Evolutionary conservation across 2,113 vertebrate genomes (phyloP), one percentile per base, ranked within the genome.

Genomic region (Toxotes jaculatrix): DNA sequence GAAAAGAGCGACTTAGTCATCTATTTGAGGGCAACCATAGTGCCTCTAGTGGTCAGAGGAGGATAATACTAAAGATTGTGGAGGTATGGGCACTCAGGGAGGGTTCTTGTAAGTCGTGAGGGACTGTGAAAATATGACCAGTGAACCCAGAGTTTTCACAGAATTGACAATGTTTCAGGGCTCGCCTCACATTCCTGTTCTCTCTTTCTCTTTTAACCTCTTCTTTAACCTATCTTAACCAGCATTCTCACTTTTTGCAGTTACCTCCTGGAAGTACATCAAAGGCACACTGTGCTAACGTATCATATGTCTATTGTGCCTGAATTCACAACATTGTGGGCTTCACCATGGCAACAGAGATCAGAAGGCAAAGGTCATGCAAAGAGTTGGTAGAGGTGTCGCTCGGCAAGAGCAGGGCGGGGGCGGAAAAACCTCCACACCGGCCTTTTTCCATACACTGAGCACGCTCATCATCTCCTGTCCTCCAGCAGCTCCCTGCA

Each of bases 291-390:
- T 7, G 67, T 4, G 67, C 40, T 32, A 55, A 34, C 51, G 65
- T 66, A 80, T 73, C 64, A 61, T 34, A 49, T 12, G 59, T 69
- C 73, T 74, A 43, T 36, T 75, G 80, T 59, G 57, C 77, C 74
- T 57, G 74, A 16, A 80, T 79, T 40, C 67, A 45, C 73, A 80
- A 49, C 69, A 82, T 75, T 76, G 84, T 80, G 77, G 9, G 79
- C 75, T 82, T 94, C 89, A 70, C 94, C 92, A 93, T 90, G 92
- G 94, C 56, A 92, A 94, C 93, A 31, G 83, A 83, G 90, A 91
- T 87, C 88, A 88, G 76, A 81, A 89, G 87, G 77, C 88, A 91
- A 89, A 91, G 93, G 93, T 93, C 89, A 84, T 0, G 64, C 45
- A 27, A 77, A 86, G 90, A 78, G 70, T 86, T 68, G 86, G 85